phyloP scores from a whole-genome alignment of 2,797 vertebrate species.

The Notamacropus eugenii region DNA sequence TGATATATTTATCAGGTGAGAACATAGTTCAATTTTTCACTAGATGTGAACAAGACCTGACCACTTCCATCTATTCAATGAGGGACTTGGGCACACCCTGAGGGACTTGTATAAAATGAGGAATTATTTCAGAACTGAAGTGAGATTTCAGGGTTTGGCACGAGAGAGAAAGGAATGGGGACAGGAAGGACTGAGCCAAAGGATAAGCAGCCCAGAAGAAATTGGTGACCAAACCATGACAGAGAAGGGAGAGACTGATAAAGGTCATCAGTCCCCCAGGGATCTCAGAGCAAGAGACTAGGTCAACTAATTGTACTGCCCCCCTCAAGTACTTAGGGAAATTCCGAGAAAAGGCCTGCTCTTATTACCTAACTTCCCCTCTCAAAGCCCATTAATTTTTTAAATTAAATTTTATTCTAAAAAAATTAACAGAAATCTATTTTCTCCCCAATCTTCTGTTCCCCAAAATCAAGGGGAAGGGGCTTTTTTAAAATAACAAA shows the following conservation, averaged over 20 bases:
- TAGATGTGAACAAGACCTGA: no score
- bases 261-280: no score
- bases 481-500: no score
- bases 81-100: neutral
- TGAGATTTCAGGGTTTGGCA: neutral
- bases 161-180: neutral
- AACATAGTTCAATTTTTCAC: no score
- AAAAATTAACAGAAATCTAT: neutral
- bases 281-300: neutral
- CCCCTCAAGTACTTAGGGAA: neutral
- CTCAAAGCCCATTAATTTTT: neutral
- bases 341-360: neutral
- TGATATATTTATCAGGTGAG: no score
- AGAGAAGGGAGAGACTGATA: neutral
- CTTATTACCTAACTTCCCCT: neutral
- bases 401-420: neutral
- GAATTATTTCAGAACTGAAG: neutral
- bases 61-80: neutral
- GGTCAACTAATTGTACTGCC: neutral
- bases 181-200: neutral
- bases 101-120: neutral
- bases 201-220: neutral
- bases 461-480: neutral
- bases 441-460: neutral
- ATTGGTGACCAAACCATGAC: neutral